phyloP scores from a whole-genome alignment of 2,888 invertebrate species.

The Athalia rosae region DNA sequence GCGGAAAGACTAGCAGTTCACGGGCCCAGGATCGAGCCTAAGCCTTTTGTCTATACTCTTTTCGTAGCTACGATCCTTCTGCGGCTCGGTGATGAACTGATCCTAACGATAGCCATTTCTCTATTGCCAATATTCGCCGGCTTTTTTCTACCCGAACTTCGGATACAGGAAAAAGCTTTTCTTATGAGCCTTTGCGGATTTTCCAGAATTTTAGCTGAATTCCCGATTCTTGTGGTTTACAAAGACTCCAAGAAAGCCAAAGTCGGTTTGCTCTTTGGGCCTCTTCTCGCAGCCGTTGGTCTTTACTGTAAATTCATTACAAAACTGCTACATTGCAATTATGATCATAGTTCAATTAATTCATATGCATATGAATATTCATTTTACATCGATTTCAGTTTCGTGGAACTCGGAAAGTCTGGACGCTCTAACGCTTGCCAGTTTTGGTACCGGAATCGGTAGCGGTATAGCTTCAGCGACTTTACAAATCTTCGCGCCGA shows the following conservation, averaged over 20 bases:
- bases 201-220: constrained; percentile 25
- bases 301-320: constrained; percentile 38
- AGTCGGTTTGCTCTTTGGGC: constrained; percentile 12
- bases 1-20: not conserved
- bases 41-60: constrained; percentile 23
- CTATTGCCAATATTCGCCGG: constrained; percentile 23
- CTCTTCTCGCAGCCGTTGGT: constrained; percentile 20
- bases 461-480: constrained; percentile 20
- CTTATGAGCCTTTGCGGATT: constrained; percentile 42
- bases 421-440: constrained; percentile 38
- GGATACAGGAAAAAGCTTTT: constrained; percentile 44
- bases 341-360: not conserved
- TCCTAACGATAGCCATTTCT: constrained; percentile 21
- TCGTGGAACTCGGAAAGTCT: constrained; percentile 33
- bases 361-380: not conserved
- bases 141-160: constrained; percentile 15
- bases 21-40: not conserved
- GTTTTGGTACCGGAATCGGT: constrained; percentile 33
- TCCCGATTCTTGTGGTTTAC: constrained; percentile 6
- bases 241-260: constrained; percentile 17
- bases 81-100: constrained; percentile 30
- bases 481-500: constrained; percentile 24
- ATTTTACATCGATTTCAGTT: constrained; percentile 11
- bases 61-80: constrained; percentile 30
- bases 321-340: not conserved